Percentiles rank a stretch among this genome's conserved stretches.
These are phyloP conservation scores for Pyrrhia umbra DNA, from an alignment of 2,888 invertebrate species.

Conservation along the genomic window DNA sequence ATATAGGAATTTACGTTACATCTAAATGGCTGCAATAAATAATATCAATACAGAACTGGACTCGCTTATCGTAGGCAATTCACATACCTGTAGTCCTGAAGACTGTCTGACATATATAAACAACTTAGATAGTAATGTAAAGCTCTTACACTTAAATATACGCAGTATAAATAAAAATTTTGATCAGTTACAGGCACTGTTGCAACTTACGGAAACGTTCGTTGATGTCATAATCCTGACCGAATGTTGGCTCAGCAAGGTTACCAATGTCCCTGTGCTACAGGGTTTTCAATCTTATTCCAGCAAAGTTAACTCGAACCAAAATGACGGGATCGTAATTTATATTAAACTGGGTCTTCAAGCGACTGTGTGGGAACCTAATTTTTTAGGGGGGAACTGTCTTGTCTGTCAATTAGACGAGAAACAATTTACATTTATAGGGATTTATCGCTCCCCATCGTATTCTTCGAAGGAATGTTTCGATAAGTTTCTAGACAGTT, in stretches of 20 bases:
- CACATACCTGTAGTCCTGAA: background rate
- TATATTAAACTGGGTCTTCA: background rate
- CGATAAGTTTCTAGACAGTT: constrained; percentile 6
- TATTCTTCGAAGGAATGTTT: constrained; percentile 1
- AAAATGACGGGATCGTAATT: constrained; percentile 10
- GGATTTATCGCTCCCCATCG: constrained; percentile 11
- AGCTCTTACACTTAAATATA: constrained; percentile 7
- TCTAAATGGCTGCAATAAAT: constrained; percentile 11
- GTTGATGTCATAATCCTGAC: constrained; percentile 13
- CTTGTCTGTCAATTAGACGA: background rate
- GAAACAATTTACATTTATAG: background rate
- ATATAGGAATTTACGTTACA: background rate
- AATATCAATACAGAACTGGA: constrained; percentile 7
- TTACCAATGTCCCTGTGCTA: background rate
- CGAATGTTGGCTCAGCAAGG: constrained; percentile 21
- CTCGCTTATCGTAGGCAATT: background rate
- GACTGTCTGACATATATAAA: background rate
- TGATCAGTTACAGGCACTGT: too few relatives aligned
- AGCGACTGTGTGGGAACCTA: background rate
- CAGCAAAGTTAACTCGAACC: background rate
- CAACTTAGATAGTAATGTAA: background rate
- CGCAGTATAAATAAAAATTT: constrained; percentile 13
- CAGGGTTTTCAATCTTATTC: background rate
- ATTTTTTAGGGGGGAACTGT: background rate
- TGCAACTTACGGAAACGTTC: background rate